A percentile compares a stretch with the other conserved stretches of the same genome.
These are phyloP conservation scores for Agelastica alni DNA, from an alignment of 2,888 invertebrate species.

Conservation along the genomic window DNA sequence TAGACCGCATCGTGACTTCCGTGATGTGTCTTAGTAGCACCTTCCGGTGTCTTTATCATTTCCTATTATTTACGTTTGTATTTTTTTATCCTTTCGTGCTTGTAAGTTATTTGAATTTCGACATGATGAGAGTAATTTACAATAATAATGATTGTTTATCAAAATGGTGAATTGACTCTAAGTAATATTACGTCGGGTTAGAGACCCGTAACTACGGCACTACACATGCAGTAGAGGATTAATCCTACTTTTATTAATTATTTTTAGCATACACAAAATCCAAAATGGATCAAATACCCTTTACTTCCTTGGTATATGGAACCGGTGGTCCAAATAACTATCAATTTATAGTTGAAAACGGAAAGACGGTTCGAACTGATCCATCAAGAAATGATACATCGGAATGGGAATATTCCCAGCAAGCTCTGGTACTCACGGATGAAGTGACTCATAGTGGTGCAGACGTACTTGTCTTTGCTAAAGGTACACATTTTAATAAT, in stretches of 20 bases:
- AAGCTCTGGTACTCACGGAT: slow-evolving; percentile 69
- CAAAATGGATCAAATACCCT: slow-evolving; percentile 66
- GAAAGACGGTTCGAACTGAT: slow-evolving; percentile 61
- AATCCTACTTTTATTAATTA: too few relatives aligned
- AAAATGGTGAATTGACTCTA: too few relatives aligned
- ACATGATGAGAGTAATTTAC: too few relatives aligned
- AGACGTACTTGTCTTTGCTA: slow-evolving; percentile 84
- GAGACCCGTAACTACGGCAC: too few relatives aligned
- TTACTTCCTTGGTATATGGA: slow-evolving; percentile 78
- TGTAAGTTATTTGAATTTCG: too few relatives aligned
- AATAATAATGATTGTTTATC: too few relatives aligned
- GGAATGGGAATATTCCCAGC: slow-evolving; percentile 72
- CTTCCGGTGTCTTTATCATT: too few relatives aligned
- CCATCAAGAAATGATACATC: slow-evolving; percentile 65
- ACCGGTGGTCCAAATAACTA: slow-evolving; percentile 75
- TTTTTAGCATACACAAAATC: slow-evolving; percentile 57
- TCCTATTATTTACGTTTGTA: too few relatives aligned
- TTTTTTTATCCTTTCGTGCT: slow-evolving; percentile 24
- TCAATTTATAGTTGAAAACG: slow-evolving; percentile 56
- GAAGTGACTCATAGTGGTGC: slow-evolving; percentile 84
- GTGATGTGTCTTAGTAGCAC: too few relatives aligned
- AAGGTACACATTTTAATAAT: slow-evolving; percentile 58
- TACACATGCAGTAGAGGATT: too few relatives aligned
- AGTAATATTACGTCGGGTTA: too few relatives aligned
- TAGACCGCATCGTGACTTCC: too few relatives aligned